Evolutionary conservation across 2,888 invertebrate species (phyloP).

Genomic region (Himalopsyche tibetana): DNA sequence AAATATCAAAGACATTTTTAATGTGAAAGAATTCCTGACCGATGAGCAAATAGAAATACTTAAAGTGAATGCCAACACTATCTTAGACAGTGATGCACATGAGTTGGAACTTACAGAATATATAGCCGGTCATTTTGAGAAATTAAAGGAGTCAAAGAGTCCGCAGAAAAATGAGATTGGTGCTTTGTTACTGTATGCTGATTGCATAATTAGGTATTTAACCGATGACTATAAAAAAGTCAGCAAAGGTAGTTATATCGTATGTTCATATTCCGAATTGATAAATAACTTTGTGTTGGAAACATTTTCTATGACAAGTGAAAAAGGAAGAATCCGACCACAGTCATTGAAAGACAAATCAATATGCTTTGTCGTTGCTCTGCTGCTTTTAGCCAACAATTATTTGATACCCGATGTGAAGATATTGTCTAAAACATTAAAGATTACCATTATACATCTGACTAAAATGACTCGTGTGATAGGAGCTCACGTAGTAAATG

Average conservation of each 20-base stretch:
- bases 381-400: slow-evolving; percentile 56
- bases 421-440: slow-evolving; percentile 46
- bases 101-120: slow-evolving; percentile 61
- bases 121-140: slow-evolving; percentile 46
- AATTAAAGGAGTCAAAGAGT: slow-evolving; percentile 39
- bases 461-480: slow-evolving; percentile 59
- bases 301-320: slow-evolving; percentile 58
- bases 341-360: slow-evolving; percentile 61
- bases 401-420: slow-evolving; percentile 55
- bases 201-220: slow-evolving; percentile 62
- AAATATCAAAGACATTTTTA: slow-evolving; percentile 68
- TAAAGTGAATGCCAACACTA: slow-evolving; percentile 66
- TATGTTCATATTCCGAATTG: slow-evolving; percentile 61
- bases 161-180: slow-evolving; percentile 28
- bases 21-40: slow-evolving; percentile 69
- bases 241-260: slow-evolving; percentile 46
- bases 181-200: slow-evolving; percentile 57
- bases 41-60: slow-evolving; percentile 68
- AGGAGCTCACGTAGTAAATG: slow-evolving; percentile 54
- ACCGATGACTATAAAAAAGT: slow-evolving; percentile 57
- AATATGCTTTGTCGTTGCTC: slow-evolving; percentile 58
- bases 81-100: slow-evolving; percentile 64
- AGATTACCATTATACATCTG: slow-evolving; percentile 53
- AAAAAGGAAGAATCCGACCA: slow-evolving; percentile 62
- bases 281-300: slow-evolving; percentile 60